Evolutionary conservation across 37 sponge, comb jelly and placozoan genomes (phyloP).

Genomic region (Eunapius fragilis): DNA sequence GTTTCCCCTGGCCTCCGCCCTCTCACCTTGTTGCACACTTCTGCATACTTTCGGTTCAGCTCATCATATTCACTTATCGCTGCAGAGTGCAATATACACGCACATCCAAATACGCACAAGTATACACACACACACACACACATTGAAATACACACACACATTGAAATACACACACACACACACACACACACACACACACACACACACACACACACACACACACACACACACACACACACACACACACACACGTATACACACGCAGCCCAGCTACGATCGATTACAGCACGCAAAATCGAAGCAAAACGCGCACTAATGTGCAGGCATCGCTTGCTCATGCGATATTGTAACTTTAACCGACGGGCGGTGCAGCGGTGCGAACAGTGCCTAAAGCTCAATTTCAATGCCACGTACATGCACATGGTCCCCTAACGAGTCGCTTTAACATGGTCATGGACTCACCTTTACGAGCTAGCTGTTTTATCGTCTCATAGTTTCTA

Average conservation of each 20-base stretch:
- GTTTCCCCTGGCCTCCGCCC: no score
- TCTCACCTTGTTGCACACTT: conserved; percentile 38
- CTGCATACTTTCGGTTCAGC: conserved; percentile 43
- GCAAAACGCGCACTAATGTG: neutral
- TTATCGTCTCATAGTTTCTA: conserved; percentile 75
- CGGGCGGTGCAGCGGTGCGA: no score
- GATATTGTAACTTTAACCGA: no score
- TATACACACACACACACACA: neutral
- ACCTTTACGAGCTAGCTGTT: conserved; percentile 70
- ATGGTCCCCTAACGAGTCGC: no score
- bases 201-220: neutral
- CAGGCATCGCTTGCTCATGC: no score
- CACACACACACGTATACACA: conserved; percentile 16
- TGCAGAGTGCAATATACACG: neutral
- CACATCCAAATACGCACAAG: no score
- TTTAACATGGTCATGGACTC: no score
- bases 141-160: neutral
- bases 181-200: conserved; percentile 22
- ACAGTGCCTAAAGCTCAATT: no score
- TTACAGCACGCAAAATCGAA: neutral
- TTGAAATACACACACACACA: neutral
- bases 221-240: conserved; percentile 12
- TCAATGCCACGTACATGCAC: no score
- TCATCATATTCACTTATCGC: conserved; percentile 74
- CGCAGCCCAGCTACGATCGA: neutral